A percentile compares a stretch with the other conserved stretches of the same genome.
These are phyloP conservation scores for Iphiclides podalirius DNA, from an alignment of 2,888 invertebrate genomes.

Conservation along the genomic window DNA sequence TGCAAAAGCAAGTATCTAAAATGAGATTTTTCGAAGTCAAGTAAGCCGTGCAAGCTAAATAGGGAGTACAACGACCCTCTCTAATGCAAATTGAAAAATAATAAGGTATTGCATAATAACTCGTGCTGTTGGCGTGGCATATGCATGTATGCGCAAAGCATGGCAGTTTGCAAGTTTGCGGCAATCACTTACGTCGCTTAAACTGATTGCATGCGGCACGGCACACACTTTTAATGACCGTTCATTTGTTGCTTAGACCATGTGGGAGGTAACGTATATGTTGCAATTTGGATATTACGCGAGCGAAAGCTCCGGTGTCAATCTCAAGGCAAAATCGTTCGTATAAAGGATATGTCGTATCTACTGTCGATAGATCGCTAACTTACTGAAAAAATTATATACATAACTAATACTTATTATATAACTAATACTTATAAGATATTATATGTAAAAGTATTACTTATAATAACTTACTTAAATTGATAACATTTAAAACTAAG, in stretches of 20 bases:
- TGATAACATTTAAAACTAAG: no score
- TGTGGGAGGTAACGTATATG: slow-evolving; percentile 13
- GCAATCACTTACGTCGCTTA: slow-evolving; percentile 58
- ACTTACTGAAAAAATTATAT: no score
- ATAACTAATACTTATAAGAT: no score
- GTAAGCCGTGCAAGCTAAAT: no score
- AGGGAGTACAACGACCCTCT: slow-evolving; percentile 14
- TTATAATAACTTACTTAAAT: no score
- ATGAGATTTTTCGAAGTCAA: no score
- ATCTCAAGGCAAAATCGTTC: background rate
- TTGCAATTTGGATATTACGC: slow-evolving; percentile 6
- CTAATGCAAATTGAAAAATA: slow-evolving; percentile 45
- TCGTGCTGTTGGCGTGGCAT: slow-evolving; percentile 28
- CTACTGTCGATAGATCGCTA: background rate
- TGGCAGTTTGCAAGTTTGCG: slow-evolving; percentile 52
- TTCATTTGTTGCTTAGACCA: slow-evolving; percentile 44
- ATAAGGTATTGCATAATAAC: slow-evolving; percentile 39
- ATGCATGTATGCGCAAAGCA: slow-evolving; percentile 38
- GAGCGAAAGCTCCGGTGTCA: slow-evolving; percentile 4
- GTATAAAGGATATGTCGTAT: background rate
- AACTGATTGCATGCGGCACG: slow-evolving; percentile 62
- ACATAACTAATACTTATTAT: no score
- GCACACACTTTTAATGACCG: slow-evolving; percentile 47
- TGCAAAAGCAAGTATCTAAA: no score
- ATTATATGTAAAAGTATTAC: no score